phyloP scores from a whole-genome alignment of 2,797 vertebrate species.

The Cygnus olor region DNA sequence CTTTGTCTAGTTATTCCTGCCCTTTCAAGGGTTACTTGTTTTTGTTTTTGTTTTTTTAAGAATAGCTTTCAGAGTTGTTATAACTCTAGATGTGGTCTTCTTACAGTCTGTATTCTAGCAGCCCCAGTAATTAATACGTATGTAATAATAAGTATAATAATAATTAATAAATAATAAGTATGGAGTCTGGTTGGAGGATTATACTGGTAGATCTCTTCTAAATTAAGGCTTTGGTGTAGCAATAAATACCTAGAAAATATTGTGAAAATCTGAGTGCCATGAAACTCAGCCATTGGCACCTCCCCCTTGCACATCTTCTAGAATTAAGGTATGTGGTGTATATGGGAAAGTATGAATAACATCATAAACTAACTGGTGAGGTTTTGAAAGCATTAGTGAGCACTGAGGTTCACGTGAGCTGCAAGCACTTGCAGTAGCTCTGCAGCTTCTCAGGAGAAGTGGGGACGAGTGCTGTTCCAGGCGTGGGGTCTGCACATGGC shows the following conservation, averaged over 20 bases:
- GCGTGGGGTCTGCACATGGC: background rate
- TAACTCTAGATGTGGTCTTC: background rate
- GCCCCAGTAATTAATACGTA: background rate
- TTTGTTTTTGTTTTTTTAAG: background rate
- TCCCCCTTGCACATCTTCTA: background rate
- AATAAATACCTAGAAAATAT: background rate
- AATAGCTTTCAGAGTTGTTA: background rate
- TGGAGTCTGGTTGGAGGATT: background rate
- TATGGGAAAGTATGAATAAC: background rate
- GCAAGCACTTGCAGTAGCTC: background rate
- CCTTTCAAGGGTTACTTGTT: background rate
- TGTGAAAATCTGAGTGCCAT: background rate
- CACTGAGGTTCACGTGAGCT: background rate
- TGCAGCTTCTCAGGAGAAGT: background rate
- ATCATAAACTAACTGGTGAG: background rate
- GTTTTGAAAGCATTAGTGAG: background rate
- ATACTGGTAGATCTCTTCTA: background rate
- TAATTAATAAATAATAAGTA: background rate
- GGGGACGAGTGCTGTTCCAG: rapidly evolving
- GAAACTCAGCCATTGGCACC: background rate
- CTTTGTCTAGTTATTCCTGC: background rate
- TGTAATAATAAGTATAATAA: background rate
- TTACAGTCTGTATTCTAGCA: background rate
- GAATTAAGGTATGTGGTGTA: background rate
- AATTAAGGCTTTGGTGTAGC: background rate